A percentile compares a stretch with the other conserved stretches of the same genome.
These are phyloP conservation scores for Therioaphis trifolii DNA, from an alignment of 2,888 invertebrate species.

Conservation along the genomic window DNA sequence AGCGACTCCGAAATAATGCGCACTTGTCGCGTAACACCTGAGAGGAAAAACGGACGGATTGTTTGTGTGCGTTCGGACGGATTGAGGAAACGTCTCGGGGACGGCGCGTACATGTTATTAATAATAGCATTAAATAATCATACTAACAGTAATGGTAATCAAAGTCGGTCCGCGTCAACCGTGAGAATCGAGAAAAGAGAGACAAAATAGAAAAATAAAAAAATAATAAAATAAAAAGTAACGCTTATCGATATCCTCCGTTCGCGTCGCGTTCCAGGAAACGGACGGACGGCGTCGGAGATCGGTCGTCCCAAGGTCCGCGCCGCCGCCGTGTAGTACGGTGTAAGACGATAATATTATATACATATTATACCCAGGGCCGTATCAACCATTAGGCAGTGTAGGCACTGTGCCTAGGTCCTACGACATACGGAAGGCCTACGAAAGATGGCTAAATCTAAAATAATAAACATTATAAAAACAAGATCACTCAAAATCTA, in stretches of 20 bases:
- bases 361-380: too few species aligned
- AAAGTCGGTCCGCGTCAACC: slow-evolving; percentile 25
- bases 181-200: slow-evolving; percentile 24
- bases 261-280: slow-evolving; percentile 28
- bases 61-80: background rate
- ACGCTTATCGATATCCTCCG: background rate
- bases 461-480: too few species aligned
- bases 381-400: too few species aligned
- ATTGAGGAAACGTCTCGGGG: slow-evolving; percentile 43
- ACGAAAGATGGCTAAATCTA: too few species aligned
- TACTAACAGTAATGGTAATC: background rate
- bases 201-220: background rate
- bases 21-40: background rate
- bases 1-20: background rate
- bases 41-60: background rate
- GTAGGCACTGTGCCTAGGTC: too few species aligned
- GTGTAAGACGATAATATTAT: too few species aligned
- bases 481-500: too few species aligned
- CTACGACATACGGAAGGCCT: too few species aligned
- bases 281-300: slow-evolving; percentile 23
- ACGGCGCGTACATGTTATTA: background rate
- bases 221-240: background rate
- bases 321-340: background rate
- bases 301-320: slow-evolving; percentile 40
- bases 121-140: background rate